Percentiles rank a stretch among this genome's conserved stretches.
Evolutionary conservation across 2,113 vertebrate species (phyloP).

Genomic region (Clarias gariepinus): DNA sequence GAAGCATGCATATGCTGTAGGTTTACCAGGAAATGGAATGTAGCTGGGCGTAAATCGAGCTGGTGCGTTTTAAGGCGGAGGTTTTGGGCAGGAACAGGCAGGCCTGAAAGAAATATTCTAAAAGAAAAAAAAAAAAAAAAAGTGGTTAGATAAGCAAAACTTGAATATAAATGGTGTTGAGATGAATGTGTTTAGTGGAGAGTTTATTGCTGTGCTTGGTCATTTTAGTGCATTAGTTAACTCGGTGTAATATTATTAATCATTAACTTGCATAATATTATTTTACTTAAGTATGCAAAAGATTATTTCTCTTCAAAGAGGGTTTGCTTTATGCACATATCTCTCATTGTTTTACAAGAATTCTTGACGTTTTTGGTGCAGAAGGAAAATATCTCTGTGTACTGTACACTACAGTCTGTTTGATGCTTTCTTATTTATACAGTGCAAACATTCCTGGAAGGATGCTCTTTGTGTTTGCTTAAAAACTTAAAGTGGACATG

Average conservation of each 20-base stretch:
- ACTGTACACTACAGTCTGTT: background rate
- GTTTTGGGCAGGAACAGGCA: conserved; percentile 60
- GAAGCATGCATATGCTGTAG: background rate
- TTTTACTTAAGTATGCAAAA: background rate
- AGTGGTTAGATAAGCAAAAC: conserved; percentile 3
- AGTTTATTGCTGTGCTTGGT: background rate
- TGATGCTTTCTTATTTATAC: background rate
- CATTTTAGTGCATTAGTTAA: background rate
- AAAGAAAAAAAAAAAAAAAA: background rate
- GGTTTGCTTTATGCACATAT: background rate
- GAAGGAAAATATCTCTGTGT: background rate
- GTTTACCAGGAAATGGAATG: conserved; percentile 47
- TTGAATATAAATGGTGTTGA: background rate
- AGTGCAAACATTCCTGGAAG: background rate
- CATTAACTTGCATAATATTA: background rate
- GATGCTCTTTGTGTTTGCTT: background rate
- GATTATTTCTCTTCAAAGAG: background rate
- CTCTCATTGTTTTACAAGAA: background rate
- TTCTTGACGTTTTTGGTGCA: background rate
- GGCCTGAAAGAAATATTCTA: conserved; percentile 46
- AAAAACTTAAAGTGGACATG: background rate
- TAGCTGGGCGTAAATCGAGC: conserved; percentile 27
- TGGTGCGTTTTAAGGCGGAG: conserved; percentile 27
- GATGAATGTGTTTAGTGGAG: conserved; percentile 9
- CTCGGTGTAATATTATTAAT: background rate